A percentile compares a stretch with the other conserved stretches of the same genome.
These are phyloP conservation scores for Drosophila subobscura DNA, from an alignment of 1,140 invertebrate species.

Conservation along the genomic window DNA sequence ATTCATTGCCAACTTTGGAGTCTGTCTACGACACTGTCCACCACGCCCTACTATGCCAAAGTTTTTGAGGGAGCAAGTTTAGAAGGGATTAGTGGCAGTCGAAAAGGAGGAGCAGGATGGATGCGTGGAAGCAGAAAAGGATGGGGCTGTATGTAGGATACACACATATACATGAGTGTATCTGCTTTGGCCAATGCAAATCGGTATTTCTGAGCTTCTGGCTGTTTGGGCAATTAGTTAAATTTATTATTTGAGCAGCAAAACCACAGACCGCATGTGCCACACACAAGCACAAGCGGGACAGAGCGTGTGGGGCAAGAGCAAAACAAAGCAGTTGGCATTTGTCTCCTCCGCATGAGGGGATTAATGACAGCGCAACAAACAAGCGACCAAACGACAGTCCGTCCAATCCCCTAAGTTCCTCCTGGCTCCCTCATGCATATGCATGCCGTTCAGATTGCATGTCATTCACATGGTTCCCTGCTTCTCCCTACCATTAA, in stretches of 20 bases:
- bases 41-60: slow-evolving; percentile 25
- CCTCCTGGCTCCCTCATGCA: slow-evolving; percentile 17
- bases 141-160: slow-evolving; percentile 3
- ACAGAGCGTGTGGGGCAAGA: slow-evolving; percentile 29
- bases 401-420: slow-evolving; percentile 14
- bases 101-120: slow-evolving; percentile 17
- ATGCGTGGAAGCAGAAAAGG: slow-evolving; percentile 25
- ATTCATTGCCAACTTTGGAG: slow-evolving; percentile 34
- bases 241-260: slow-evolving; percentile 78
- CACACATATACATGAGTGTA: slow-evolving; percentile 9
- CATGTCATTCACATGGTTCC: slow-evolving; percentile 34
- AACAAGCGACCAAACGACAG: slow-evolving; percentile 45
- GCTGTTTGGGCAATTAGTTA: slow-evolving; percentile 67
- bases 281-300: slow-evolving; percentile 15
- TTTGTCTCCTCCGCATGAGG: slow-evolving; percentile 69
- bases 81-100: slow-evolving; percentile 37
- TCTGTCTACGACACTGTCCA: slow-evolving; percentile 30
- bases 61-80: slow-evolving; percentile 40
- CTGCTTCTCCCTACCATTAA: too few species aligned
- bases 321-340: slow-evolving; percentile 65
- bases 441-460: slow-evolving; percentile 47
- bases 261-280: slow-evolving; percentile 62
- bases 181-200: slow-evolving; percentile 39
- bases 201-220: slow-evolving; percentile 27
- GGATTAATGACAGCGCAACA: slow-evolving; percentile 76